Evolutionary conservation across 2,113 vertebrate species (phyloP).

Genomic region (Cynoglossus semilaevis): DNA sequence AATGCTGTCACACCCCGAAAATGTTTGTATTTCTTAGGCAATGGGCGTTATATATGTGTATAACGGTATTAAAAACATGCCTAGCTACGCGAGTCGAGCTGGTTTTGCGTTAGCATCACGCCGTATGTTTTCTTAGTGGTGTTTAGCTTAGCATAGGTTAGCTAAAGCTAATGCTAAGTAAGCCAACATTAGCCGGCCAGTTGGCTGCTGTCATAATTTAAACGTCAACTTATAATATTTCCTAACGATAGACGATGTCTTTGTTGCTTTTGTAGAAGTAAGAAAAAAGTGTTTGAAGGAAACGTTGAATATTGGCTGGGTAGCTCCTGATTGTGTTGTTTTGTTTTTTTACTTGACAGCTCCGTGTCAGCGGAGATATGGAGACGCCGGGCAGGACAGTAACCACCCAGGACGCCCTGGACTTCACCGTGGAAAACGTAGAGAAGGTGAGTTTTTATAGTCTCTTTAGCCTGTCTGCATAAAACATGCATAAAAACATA

Average conservation of each 20-base stretch:
- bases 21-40: not conserved
- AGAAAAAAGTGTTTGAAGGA: not conserved
- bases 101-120: slow-evolving; percentile 43
- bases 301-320: slow-evolving; percentile 5
- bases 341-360: slow-evolving; percentile 69
- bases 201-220: slow-evolving; percentile 46
- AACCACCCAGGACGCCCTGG: slow-evolving; percentile 76
- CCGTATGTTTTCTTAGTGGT: slow-evolving; percentile 35
- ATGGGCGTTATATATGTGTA: slow-evolving; percentile 3
- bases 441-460: slow-evolving; percentile 83
- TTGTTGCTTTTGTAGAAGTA: not conserved
- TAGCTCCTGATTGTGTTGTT: slow-evolving; percentile 39
- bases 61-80: slow-evolving; percentile 19
- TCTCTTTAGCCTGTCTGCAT: not conserved
- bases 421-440: slow-evolving; percentile 96
- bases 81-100: slow-evolving; percentile 60
- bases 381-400: slow-evolving; percentile 73
- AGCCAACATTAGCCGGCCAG: slow-evolving; percentile 63
- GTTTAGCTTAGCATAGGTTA: slow-evolving; percentile 27
- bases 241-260: not conserved
- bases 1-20: slow-evolving; percentile 9
- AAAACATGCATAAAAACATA: no score
- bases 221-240: not conserved
- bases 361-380: slow-evolving; percentile 66
- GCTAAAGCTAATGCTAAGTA: slow-evolving; percentile 32